Evolutionary conservation across 2,888 invertebrate genomes (phyloP).

Genomic region (Crepidodera aurea): DNA sequence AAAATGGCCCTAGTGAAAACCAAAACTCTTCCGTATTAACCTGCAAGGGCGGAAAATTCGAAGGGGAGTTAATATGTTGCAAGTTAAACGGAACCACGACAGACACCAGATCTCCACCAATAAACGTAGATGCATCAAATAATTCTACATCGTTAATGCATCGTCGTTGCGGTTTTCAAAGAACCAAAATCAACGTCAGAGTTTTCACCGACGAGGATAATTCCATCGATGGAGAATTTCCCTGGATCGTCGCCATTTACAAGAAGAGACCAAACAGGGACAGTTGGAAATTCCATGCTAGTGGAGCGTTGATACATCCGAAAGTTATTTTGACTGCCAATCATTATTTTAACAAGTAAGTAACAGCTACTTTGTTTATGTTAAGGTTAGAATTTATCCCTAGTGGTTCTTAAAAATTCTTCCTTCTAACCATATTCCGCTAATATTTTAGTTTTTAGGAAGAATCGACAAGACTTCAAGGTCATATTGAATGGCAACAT

Average conservation of each 20-base stretch:
- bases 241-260: slow-evolving; percentile 47
- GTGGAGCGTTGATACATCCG: slow-evolving; percentile 47
- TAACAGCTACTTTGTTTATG: neutral
- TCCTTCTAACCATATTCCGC: neutral
- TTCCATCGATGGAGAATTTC: slow-evolving; percentile 45
- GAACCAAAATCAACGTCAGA: slow-evolving; percentile 39
- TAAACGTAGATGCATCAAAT: neutral
- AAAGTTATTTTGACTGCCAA: slow-evolving; percentile 46
- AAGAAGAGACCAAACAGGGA: slow-evolving; percentile 19
- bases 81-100: neutral
- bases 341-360: slow-evolving; percentile 45
- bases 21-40: neutral
- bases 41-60: slow-evolving; percentile 26
- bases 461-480: slow-evolving; percentile 47
- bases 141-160: neutral
- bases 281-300: slow-evolving; percentile 38
- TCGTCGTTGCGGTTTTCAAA: slow-evolving; percentile 42
- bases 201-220: slow-evolving; percentile 38
- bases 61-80: slow-evolving; percentile 21
- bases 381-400: too few species aligned
- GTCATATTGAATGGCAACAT: slow-evolving; percentile 81
- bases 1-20: neutral
- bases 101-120: neutral
- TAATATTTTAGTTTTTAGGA: slow-evolving; percentile 21
- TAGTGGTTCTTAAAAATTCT: neutral